Percentiles rank a stretch among this genome's conserved stretches.
Evolutionary conservation across 2,888 invertebrate genomes (phyloP).

Genomic region (Erynnis tages): DNA sequence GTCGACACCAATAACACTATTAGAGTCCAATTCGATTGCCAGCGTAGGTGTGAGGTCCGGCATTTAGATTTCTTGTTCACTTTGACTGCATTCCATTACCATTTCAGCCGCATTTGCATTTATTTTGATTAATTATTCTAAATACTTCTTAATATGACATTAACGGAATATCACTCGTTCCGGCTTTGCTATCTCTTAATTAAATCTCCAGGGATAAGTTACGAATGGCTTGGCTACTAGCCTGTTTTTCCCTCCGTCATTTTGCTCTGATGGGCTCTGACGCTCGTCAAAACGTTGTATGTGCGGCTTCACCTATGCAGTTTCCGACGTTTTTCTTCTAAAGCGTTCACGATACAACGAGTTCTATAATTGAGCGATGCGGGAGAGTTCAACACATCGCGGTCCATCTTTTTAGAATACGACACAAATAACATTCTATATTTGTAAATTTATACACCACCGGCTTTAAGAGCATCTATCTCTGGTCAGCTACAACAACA

Average conservation of each 20-base stretch:
- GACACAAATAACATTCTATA: slow-evolving; percentile 82
- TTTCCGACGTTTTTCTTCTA: slow-evolving; percentile 57
- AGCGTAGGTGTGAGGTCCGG: slow-evolving; percentile 51
- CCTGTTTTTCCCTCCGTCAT: slow-evolving; percentile 45
- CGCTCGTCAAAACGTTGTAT: slow-evolving; percentile 52
- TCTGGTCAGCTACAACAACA: slow-evolving; percentile 41
- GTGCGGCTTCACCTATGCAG: slow-evolving; percentile 40
- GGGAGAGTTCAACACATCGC: slow-evolving; percentile 81
- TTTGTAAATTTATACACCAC: slow-evolving; percentile 77
- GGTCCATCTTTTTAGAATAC: slow-evolving; percentile 81
- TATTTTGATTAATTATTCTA: slow-evolving; percentile 13
- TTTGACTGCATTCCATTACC: slow-evolving; percentile 47
- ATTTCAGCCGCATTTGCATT: slow-evolving; percentile 30
- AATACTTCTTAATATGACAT: neutral
- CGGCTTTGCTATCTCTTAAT: slow-evolving; percentile 22
- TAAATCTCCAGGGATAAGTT: slow-evolving; percentile 41
- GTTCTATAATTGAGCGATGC: slow-evolving; percentile 81
- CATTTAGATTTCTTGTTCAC: slow-evolving; percentile 43
- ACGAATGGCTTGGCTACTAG: slow-evolving; percentile 60
- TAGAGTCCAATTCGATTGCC: slow-evolving; percentile 16
- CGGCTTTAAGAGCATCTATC: slow-evolving; percentile 63
- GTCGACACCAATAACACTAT: slow-evolving; percentile 9
- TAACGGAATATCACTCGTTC: slow-evolving; percentile 1
- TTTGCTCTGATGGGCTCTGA: slow-evolving; percentile 42
- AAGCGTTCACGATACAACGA: slow-evolving; percentile 64